A percentile compares a stretch with the other conserved stretches of the same genome.
phyloP scores from a whole-genome alignment of 1,140 invertebrate species.

The Diachasma alloeum region DNA sequence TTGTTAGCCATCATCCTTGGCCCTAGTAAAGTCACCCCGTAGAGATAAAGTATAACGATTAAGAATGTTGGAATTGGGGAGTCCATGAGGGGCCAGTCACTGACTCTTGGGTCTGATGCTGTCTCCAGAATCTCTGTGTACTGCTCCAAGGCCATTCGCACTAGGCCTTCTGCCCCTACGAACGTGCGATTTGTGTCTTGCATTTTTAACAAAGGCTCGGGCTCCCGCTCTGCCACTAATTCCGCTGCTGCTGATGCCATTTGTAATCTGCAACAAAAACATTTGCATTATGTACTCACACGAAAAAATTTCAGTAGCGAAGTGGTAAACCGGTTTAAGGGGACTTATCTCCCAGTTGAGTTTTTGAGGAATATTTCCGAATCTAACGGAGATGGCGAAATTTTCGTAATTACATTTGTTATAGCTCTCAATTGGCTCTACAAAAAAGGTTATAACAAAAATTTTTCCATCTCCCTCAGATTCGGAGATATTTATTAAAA shows the following conservation, averaged over 20 bases:
- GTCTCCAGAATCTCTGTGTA: conserved; percentile 68
- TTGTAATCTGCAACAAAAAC: conserved; percentile 24
- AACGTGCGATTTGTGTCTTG: conserved; percentile 54
- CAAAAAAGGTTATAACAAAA: no score
- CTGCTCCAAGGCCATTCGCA: conserved; percentile 69
- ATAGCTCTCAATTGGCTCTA: no score
- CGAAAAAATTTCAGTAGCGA: no score
- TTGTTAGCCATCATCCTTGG: conserved; percentile 87
- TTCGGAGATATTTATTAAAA: no score
- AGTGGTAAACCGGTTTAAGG: no score
- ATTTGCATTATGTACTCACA: no score
- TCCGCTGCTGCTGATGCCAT: conserved; percentile 63
- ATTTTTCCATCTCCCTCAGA: no score
- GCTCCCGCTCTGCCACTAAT: conserved; percentile 57
- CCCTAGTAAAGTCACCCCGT: conserved; percentile 81
- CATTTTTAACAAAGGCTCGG: conserved; percentile 46
- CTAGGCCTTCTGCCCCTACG: conserved; percentile 64
- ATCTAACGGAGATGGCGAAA: no score
- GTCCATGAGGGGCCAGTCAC: conserved; percentile 91
- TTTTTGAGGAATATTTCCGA: no score
- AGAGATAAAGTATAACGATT: conserved; percentile 83
- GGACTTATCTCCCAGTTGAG: no score
- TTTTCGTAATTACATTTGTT: no score
- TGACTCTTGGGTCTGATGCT: conserved; percentile 83
- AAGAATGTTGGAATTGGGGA: conserved; percentile 85